Base-by-base conservation (phyloP, 2,888 invertebrate species). In the Oscheius sp. region DNA sequence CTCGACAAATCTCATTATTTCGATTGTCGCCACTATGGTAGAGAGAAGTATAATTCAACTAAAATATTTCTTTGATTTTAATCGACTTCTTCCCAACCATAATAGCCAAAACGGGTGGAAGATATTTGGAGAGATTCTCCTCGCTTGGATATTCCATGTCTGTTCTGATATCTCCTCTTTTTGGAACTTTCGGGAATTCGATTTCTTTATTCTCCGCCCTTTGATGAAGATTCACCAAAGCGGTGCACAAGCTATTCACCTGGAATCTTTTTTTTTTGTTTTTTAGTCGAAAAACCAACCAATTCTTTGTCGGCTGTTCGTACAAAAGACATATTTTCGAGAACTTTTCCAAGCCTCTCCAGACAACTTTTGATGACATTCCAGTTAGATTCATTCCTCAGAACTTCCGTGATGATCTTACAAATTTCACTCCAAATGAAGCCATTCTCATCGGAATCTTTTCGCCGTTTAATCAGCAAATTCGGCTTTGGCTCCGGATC, bases 41-140 rank as follows among this genome's bases (percentile, higher is more conserved):
- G 34, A 55, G 55, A 23, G 42, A 29, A 4, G 65, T 70, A 46
- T 70, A 70, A 33, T 66, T 70, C 23, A 70, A 31, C 70, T 70
- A 58, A 48, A 46, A 46, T 6, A 5, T 17, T 20, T 58, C 5
- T n/a, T n/a, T n/a, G n/a, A 37, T 27, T 29, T 5, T 37, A 48
- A 25, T 27, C 3, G 12, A 17, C 29, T 12, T 6, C 46, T 15
- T 31, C n/a, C 63, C 3, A 5, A 78, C 70, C 31, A 78, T 58
- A 31, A 63, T 66, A 15, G 72, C 66, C 39, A 78, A 57, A 2
- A 78, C 77, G 3, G 78, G 78, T n/a, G 74, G 78, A 37, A 78
- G 61, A 52, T 73, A 73, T 50, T 67, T 73, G 20, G 71, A 48
- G 12, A 78, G 23, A 33, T 73, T 52, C 12, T 39, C 65, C 20